A percentile compares a stretch with the other conserved stretches of the same genome.
phyloP scores from a whole-genome alignment of 2,888 invertebrate genomes.

The Strigamia transsilvanica region DNA sequence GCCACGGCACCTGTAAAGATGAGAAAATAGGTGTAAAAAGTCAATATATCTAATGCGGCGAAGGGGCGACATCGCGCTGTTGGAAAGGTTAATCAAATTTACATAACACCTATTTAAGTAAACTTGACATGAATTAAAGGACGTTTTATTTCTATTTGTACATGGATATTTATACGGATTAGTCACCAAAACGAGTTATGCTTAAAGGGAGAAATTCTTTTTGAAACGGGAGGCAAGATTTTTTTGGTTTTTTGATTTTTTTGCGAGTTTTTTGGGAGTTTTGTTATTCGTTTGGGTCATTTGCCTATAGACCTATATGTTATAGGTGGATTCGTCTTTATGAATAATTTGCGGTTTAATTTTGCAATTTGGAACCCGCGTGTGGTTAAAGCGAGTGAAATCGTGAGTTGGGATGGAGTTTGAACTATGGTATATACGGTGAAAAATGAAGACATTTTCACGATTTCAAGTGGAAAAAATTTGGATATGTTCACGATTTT shows the following conservation, averaged over 20 bases:
- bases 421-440: conserved; percentile 6
- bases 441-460: not conserved
- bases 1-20: conserved; percentile 1
- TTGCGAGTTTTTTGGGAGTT: not conserved
- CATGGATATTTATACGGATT: not conserved
- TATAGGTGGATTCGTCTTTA: not conserved
- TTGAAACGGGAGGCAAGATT: not conserved
- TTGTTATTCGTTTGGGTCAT: not conserved
- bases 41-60: not conserved
- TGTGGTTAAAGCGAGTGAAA: not conserved
- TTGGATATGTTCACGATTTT: no score
- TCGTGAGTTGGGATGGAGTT: not conserved
- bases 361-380: not conserved
- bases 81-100: conserved; percentile 32
- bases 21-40: conserved; percentile 26
- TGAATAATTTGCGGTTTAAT: not conserved
- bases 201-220: not conserved
- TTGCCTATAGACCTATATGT: not conserved
- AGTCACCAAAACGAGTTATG: not conserved
- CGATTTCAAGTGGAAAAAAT: no score
- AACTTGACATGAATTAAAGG: not conserved
- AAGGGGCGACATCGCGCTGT: not conserved
- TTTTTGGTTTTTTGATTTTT: not conserved
- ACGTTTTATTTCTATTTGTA: not conserved
- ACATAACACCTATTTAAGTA: not conserved